Evolutionary conservation across 1,140 invertebrate species (phyloP).

Genomic region (Aphelinus atriplicis): DNA sequence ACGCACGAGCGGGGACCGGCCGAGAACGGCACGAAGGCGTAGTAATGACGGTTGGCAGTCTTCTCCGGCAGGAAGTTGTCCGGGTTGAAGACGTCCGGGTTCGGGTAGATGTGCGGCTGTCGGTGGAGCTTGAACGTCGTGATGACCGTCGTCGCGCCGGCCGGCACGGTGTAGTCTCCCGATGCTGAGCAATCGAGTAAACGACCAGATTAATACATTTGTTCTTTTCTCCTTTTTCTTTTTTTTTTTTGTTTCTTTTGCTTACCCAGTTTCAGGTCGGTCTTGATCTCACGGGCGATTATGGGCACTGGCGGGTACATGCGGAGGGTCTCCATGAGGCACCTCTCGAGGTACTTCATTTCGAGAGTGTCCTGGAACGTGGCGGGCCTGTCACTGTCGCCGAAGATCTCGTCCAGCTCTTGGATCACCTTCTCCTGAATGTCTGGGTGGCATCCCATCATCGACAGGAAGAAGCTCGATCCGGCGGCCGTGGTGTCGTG

Average conservation of each 20-base stretch:
- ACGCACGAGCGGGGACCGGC: constrained; percentile 88
- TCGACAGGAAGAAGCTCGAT: constrained; percentile 84
- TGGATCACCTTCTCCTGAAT: constrained; percentile 80
- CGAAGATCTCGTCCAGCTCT: constrained; percentile 86
- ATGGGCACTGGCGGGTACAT: constrained; percentile 88
- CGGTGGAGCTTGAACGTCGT: constrained; percentile 76
- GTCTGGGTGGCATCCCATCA: constrained; percentile 83
- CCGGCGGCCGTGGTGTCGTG: constrained; percentile 92
- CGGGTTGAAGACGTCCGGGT: constrained; percentile 84
- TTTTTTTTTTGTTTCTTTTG: constrained; percentile 20
- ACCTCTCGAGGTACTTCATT: constrained; percentile 87
- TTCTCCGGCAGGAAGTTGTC: constrained; percentile 87
- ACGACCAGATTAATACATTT: not conserved
- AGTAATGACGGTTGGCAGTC: constrained; percentile 79
- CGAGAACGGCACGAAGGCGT: constrained; percentile 87
- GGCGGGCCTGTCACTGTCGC: constrained; percentile 76
- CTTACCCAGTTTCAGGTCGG: constrained; percentile 74
- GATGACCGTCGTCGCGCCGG: constrained; percentile 73
- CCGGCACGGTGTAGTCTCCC: constrained; percentile 71
- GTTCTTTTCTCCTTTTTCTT: not conserved
- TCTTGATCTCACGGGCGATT: constrained; percentile 77
- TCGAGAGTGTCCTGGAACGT: constrained; percentile 81
- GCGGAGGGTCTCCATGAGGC: constrained; percentile 83
- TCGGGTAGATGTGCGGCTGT: constrained; percentile 75
- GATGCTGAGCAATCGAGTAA: constrained; percentile 55